Conservation (phyloP, 2,797 vertebrate genomes). For the Silurus aristotelis region DNA sequence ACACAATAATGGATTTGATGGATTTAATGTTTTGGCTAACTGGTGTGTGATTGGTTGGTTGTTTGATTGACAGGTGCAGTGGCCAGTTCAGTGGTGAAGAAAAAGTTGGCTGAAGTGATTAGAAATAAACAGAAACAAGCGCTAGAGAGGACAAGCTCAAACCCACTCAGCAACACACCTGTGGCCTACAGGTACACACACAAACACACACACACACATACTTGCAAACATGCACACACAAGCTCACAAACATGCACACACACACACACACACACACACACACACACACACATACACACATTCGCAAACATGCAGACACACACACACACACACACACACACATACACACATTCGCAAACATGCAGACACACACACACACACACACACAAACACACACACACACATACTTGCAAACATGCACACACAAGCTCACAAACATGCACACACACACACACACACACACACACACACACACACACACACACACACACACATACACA, state of each 20-base stretch:
- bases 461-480: too few species aligned
- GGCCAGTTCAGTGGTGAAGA: constrained; percentile 91
- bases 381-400: too few species aligned
- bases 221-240: background rate
- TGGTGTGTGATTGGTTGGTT: background rate
- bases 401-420: too few species aligned
- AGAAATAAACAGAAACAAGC: constrained; percentile 91
- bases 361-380: too few species aligned
- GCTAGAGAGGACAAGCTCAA: constrained; percentile 81
- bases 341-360: background rate
- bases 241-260: background rate
- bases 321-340: too few species aligned
- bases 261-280: background rate
- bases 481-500: too few species aligned
- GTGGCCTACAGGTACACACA: constrained; percentile 83
- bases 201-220: constrained; percentile 1
- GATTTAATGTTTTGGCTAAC: background rate
- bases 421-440: too few species aligned
- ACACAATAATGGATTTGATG: background rate
- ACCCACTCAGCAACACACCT: constrained; percentile 71
- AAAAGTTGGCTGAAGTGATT: constrained; percentile 92
- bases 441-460: too few species aligned
- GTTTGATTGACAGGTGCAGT: constrained; percentile 82
- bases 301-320: too few species aligned
- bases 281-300: background rate